Conservation (phyloP, 1,140 invertebrate species). For the Drosophila saltans region DNA sequence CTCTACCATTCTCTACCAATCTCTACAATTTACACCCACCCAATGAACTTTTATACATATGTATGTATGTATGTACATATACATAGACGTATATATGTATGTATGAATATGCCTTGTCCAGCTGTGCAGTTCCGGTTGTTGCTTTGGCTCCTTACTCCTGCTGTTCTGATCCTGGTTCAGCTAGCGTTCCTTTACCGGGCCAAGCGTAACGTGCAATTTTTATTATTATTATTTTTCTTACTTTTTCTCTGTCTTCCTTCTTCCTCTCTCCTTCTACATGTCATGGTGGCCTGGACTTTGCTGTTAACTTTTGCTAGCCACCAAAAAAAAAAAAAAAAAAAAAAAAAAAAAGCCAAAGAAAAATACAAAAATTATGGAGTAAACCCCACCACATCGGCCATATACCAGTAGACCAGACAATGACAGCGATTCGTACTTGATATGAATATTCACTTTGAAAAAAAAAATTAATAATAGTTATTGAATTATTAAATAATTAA, state of each 20-base stretch:
- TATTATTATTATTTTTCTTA: conserved; percentile 49
- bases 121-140: conserved; percentile 48
- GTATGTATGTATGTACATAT: too few species aligned
- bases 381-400: not conserved
- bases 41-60: too few species aligned
- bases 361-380: too few species aligned
- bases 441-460: not conserved
- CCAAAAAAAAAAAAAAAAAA: not conserved
- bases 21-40: too few species aligned
- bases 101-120: conserved; percentile 74
- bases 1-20: not conserved
- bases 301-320: conserved; percentile 56
- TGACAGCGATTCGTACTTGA: not conserved
- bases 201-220: conserved; percentile 72
- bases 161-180: not conserved
- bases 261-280: conserved; percentile 32
- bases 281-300: conserved; percentile 59
- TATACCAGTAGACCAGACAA: not conserved
- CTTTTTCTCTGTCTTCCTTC: not conserved
- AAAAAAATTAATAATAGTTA: too few species aligned
- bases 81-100: conserved; percentile 40
- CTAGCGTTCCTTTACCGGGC: not conserved
- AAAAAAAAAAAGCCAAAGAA: too few species aligned
- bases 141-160: not conserved
- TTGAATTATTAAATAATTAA: too few species aligned